These are phyloP conservation scores for Ceratosolen fusciceps DNA, from an alignment of 1,140 invertebrate genomes.

Conservation along the genomic window DNA sequence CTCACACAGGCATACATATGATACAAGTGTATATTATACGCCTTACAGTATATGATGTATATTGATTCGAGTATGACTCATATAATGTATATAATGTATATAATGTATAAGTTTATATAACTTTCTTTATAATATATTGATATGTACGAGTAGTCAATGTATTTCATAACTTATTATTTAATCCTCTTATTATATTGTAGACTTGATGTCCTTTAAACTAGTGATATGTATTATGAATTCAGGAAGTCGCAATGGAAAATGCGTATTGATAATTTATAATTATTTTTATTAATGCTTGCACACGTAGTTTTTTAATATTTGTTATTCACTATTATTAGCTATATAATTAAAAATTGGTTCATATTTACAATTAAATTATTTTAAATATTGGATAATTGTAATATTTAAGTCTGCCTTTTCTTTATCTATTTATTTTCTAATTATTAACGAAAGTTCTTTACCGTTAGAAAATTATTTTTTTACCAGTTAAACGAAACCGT, in stretches of 20 bases:
- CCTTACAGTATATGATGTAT: slow-evolving; percentile 42
- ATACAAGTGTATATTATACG: slow-evolving; percentile 8
- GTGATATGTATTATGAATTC: slow-evolving; percentile 48
- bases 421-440: no score
- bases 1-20: slow-evolving; percentile 4
- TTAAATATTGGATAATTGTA: no score
- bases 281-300: not conserved
- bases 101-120: slow-evolving; percentile 48
- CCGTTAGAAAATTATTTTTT: no score
- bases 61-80: slow-evolving; percentile 35
- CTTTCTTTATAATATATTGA: slow-evolving; percentile 14
- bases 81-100: slow-evolving; percentile 38
- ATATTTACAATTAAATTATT: no score
- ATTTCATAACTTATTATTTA: slow-evolving; percentile 43
- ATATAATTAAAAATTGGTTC: not conserved
- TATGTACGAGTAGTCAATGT: slow-evolving; percentile 37
- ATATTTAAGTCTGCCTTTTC: no score
- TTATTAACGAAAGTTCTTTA: no score
- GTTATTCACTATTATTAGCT: not conserved
- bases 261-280: not conserved
- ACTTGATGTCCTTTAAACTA: slow-evolving; percentile 42
- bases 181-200: slow-evolving; percentile 33
- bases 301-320: not conserved
- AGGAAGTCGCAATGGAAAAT: slow-evolving; percentile 17
- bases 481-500: no score